Evolutionary conservation across 37 sponge, comb jelly and placozoan species (phyloP).

Genomic region (Spongia lamella): DNA sequence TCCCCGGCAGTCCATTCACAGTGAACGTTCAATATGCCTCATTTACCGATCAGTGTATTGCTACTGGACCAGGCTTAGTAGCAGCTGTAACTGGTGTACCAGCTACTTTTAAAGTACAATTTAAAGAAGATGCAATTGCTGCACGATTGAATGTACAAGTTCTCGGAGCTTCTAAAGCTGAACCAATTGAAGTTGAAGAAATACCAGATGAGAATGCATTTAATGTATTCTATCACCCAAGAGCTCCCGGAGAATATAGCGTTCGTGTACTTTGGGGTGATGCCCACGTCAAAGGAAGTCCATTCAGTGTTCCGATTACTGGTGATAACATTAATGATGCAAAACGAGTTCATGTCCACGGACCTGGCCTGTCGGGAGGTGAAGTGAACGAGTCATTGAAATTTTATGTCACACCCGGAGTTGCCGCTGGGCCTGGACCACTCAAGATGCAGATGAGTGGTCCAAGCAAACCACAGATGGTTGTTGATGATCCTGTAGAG

Average conservation of each 20-base stretch:
- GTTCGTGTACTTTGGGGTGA: slow-evolving; percentile 84
- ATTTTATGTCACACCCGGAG: slow-evolving; percentile 59
- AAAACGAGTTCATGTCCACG: slow-evolving; percentile 53
- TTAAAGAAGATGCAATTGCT: slow-evolving; percentile 63
- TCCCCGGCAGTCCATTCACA: slow-evolving; percentile 75
- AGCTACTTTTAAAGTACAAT: slow-evolving; percentile 52
- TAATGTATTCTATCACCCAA: slow-evolving; percentile 76
- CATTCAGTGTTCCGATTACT: slow-evolving; percentile 74
- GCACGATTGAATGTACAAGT: slow-evolving; percentile 77
- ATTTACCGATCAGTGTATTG: slow-evolving; percentile 82
- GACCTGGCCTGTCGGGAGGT: slow-evolving; percentile 70
- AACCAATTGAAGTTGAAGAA: slow-evolving; percentile 80
- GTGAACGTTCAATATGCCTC: slow-evolving; percentile 73
- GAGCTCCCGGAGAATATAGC: slow-evolving; percentile 84
- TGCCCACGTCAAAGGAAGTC: slow-evolving; percentile 82
- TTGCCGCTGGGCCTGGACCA: slow-evolving; percentile 85
- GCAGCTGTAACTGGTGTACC: slow-evolving; percentile 68
- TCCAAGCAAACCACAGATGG: slow-evolving; percentile 82
- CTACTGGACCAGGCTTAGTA: slow-evolving; percentile 71
- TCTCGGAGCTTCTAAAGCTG: slow-evolving; percentile 84
- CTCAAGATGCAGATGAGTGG: slow-evolving; percentile 74
- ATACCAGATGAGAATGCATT: slow-evolving; percentile 54
- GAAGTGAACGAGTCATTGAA: slow-evolving; percentile 55
- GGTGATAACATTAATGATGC: slow-evolving; percentile 71
- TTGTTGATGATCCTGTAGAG: slow-evolving; percentile 70